Evolutionary conservation across 2,888 invertebrate species (phyloP).

Genomic region (Cheilosia vernalis): DNA sequence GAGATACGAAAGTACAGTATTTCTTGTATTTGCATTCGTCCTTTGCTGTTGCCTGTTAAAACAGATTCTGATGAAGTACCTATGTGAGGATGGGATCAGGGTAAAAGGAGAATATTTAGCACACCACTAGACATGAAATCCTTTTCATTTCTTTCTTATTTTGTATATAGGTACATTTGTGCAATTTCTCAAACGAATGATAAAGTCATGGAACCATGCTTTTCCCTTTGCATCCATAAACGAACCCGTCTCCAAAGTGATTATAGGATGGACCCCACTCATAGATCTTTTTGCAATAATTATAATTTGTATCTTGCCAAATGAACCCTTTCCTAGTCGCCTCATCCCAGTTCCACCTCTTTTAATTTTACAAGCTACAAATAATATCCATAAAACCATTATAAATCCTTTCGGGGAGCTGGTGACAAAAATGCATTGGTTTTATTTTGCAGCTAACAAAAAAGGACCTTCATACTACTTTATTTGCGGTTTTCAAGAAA

Average conservation of each 20-base stretch:
- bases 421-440: conserved; percentile 40
- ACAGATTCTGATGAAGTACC: conserved; percentile 9
- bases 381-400: conserved; percentile 43
- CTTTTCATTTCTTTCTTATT: conserved; percentile 9
- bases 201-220: conserved; percentile 21
- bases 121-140: conserved; percentile 36
- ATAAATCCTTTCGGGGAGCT: conserved; percentile 19
- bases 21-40: conserved; percentile 39
- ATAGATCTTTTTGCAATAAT: conserved; percentile 41
- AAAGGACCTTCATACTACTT: conserved; percentile 29
- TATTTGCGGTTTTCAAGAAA: conserved; percentile 38
- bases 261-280: conserved; percentile 29
- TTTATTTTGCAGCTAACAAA: conserved; percentile 30
- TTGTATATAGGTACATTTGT: conserved; percentile 3
- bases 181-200: conserved; percentile 30
- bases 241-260: conserved; percentile 26
- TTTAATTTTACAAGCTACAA: conserved; percentile 38
- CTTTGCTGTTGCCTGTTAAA: conserved; percentile 14
- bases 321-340: conserved; percentile 33
- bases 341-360: conserved; percentile 26
- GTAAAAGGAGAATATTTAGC: conserved; percentile 38
- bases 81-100: conserved; percentile 26
- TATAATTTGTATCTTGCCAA: conserved; percentile 41
- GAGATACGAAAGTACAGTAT: conserved; percentile 23
- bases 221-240: conserved; percentile 26